Base-by-base conservation (phyloP, 1,140 invertebrate species). In the Acyrthosiphon pisum region DNA sequence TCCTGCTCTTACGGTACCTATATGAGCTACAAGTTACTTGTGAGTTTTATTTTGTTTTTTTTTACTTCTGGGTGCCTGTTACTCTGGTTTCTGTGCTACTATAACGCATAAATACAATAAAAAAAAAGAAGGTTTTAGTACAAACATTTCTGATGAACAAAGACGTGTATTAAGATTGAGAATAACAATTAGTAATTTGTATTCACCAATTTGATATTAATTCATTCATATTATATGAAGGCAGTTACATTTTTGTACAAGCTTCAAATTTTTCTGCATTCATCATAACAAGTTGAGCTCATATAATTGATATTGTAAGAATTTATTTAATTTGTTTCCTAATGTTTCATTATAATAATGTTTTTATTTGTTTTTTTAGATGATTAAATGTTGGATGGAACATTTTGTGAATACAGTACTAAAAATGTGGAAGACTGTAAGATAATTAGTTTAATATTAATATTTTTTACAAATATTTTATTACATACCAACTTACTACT, bases 121-220 rank as follows among this genome's bases (percentile, higher is more conserved):
- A 86, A 93, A 84, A 30, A 22, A 20, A n/a, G 30, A n/a, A 14
- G 91, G 91, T 30, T 93, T 93, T 84, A 93, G 91, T 93, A 84
- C 48, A 7, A 93, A 93, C 44, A 86, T 93, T 50, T 81, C 91
- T 53, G 91, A 86, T 48, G 91, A 93, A 41, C n/a, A 93, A 44
- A 93, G 91, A 56, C 46, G 35, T 86, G 48, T 86, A 30, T 86
- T 93, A 93, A 84, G 76, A 93, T 86, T 93, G 53, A 93, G 81
- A 46, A 93, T 41, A 86, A 18, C 41, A n/a, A n/a, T n/a, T n/a
- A n/a, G n/a, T n/a, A 53, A 93, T 41, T 86, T 93, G 26, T 86
- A 35, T 84, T 93, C 91, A 53, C 91, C 91, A 56, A 50, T 93
- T 53, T 93, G 91, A 81, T n/a, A n/a, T n/a, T n/a, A 50, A 93